Evolutionary conservation across 2,113 vertebrate species (phyloP).

Genomic region (Xiphophorus maculatus): DNA sequence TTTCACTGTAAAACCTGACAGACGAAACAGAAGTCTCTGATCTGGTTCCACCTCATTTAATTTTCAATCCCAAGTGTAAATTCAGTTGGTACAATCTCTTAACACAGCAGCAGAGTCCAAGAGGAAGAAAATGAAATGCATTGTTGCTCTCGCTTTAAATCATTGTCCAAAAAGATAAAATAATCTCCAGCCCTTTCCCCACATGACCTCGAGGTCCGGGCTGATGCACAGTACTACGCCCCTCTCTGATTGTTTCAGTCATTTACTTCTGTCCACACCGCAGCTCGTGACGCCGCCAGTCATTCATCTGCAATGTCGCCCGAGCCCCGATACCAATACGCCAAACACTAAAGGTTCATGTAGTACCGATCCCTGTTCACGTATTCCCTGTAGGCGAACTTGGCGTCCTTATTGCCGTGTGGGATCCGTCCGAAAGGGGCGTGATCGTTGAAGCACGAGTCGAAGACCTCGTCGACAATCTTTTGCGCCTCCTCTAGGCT

Average conservation of each 20-base stretch:
- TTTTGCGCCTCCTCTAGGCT: constrained; percentile 86
- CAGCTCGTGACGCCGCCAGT: neutral
- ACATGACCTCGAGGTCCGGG: too few species aligned
- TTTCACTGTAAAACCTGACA: too few species aligned
- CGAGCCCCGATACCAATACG: constrained; percentile 8
- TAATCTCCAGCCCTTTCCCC: neutral
- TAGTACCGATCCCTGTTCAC: constrained; percentile 89
- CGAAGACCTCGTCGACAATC: constrained; percentile 92
- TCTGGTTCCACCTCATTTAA: too few species aligned
- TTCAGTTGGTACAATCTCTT: too few species aligned
- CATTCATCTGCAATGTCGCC: neutral
- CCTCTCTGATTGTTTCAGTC: constrained; percentile 9
- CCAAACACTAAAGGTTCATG: constrained; percentile 82
- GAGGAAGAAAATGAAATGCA: constrained; percentile 25
- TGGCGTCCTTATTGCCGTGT: constrained; percentile 85
- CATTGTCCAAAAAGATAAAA: neutral
- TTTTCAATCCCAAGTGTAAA: too few species aligned
- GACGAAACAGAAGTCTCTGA: too few species aligned
- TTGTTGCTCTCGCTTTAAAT: neutral
- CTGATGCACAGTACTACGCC: neutral
- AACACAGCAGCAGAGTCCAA: neutral
- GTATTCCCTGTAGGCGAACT: constrained; percentile 87
- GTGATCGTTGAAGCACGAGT: constrained; percentile 92
- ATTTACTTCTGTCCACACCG: neutral
- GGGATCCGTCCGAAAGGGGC: constrained; percentile 95